Base-by-base conservation (phyloP, 2,888 invertebrate genomes). In the Panopea generosa region DNA sequence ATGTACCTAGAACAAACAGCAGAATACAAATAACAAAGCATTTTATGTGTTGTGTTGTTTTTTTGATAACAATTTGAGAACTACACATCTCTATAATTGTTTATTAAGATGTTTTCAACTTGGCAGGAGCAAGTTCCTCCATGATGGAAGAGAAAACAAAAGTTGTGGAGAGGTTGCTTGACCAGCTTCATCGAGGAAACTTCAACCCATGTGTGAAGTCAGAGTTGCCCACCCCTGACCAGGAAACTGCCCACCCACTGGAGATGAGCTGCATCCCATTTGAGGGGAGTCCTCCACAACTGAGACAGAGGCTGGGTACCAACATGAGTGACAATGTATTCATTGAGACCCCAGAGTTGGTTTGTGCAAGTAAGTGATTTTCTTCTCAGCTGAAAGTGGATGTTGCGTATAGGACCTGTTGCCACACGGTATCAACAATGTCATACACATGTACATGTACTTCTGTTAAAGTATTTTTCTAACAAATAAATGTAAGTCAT, bases 41-140 rank as follows among this genome's bases (percentile, higher is more conserved):
- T n/a, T n/a, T n/a, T n/a, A n/a, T n/a, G n/a, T n/a, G n/a, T n/a
- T n/a, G n/a, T n/a, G n/a, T n/a, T n/a, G n/a, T n/a, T n/a, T n/a
- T n/a, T n/a, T n/a, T n/a, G n/a, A n/a, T n/a, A n/a, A n/a, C n/a
- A n/a, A n/a, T n/a, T n/a, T n/a, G n/a, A n/a, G n/a, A n/a, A n/a
- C n/a, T n/a, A n/a, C n/a, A n/a, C n/a, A n/a, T n/a, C n/a, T n/a
- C n/a, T n/a, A n/a, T n/a, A n/a, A n/a, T n/a, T n/a, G n/a, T n/a
- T n/a, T n/a, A n/a, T n/a, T n/a, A n/a, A n/a, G n/a, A n/a, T n/a
- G n/a, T n/a, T n/a, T n/a, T n/a, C n/a, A n/a, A n/a, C n/a, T n/a
- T n/a, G 69, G 2, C 73, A 89, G 90, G 82, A 43, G 89, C 90
- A 4, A 89, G 88, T 57, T 90, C 90, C 43, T 90, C 90, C 2